A percentile compares a stretch with the other conserved stretches of the same genome.
Evolutionary conservation across 1,140 invertebrate genomes (phyloP).

Genomic region (Calliopsis andreniformis): DNA sequence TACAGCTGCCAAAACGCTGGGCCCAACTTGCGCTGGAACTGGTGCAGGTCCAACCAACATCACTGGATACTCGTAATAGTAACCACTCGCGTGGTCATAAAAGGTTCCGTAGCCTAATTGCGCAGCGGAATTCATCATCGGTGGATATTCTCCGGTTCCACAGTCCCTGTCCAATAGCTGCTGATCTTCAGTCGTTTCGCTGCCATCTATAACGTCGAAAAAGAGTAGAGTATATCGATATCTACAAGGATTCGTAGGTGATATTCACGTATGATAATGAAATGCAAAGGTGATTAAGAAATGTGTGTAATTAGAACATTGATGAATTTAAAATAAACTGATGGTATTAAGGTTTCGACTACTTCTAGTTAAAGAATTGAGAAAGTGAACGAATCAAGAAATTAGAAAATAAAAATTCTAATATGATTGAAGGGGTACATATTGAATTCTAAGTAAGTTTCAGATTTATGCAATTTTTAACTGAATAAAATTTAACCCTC

Average conservation of each 20-base stretch:
- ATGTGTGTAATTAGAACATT: no score
- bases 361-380: no score
- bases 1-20: constrained; percentile 76
- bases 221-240: not conserved
- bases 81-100: constrained; percentile 76
- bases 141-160: constrained; percentile 65
- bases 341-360: no score
- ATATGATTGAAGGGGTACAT: no score
- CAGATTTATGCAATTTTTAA: no score
- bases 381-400: no score
- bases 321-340: not conserved
- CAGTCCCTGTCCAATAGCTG: constrained; percentile 74
- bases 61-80: constrained; percentile 79
- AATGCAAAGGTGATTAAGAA: not conserved
- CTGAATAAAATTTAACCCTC: no score
- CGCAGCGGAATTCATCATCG: constrained; percentile 60
- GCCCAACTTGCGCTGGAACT: constrained; percentile 71
- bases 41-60: constrained; percentile 76
- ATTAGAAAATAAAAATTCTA: no score
- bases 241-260: not conserved
- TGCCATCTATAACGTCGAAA: constrained; percentile 69
- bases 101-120: constrained; percentile 76
- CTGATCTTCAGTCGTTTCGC: constrained; percentile 79
- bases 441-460: no score
- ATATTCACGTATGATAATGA: constrained; percentile 1